Evolutionary conservation across 2,888 invertebrate genomes (phyloP), one percentile per base, ranked within the genome.

Genomic region (Nudaria mundana): DNA sequence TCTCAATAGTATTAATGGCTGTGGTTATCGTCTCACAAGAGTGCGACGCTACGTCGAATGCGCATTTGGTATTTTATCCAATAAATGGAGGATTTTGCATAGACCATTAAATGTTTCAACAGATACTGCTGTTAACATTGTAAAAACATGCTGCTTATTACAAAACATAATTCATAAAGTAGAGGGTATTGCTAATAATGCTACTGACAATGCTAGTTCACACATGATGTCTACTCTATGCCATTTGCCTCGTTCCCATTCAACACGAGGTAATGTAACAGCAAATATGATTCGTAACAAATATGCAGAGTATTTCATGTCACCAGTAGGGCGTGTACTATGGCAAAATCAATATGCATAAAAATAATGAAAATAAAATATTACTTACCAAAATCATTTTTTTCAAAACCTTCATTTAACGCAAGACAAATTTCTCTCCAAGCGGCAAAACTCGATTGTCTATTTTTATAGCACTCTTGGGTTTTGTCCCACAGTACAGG

Each of bases 1-100:
- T 33, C 29, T 30, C 33, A 33, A 33, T 39, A 26, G 32, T 39
- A 28, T 39, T 39, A 28, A 25, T 39, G 31, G 32, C 33, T 22
- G 33, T 24, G 29, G 39, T 39, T n/a, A n/a, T n/a, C n/a, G n/a
- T n/a, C n/a, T 7, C 45, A 31, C 33, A 44, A 10, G n/a, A 24
- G 30, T n/a, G n/a, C 6, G 23, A 23, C 3, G 23, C 7, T 23
- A n/a, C n/a, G 23, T 31, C 7, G 31, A 31, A 31, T 31, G 54
- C 36, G 43, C 54, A 7, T 42, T 33, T 24, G 37, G 41, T 16
- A 42, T 37, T 22, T 23, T 31, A 30, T 16, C 35, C 25, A 42
- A 37, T 28, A 42, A 31, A 22, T 42, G 37, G 36, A 7, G 34
- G 22, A 38, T 32, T 12, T 31, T 32, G 13, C 24, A 43, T 28